Base-by-base conservation (phyloP, 2,888 invertebrate genomes). In the Caenorhabditis sp. region DNA sequence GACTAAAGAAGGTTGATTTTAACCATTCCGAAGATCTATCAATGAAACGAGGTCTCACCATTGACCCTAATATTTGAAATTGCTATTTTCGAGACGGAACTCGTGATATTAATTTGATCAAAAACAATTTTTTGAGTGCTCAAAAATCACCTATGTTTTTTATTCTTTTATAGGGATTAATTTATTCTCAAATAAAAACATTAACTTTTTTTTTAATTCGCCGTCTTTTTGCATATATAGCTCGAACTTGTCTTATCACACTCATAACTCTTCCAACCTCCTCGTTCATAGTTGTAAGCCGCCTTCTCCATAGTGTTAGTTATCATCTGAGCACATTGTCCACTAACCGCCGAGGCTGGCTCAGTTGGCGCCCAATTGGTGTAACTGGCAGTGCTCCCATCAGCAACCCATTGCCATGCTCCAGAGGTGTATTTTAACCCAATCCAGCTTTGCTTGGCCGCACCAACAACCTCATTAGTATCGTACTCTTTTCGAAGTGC, bases 401-500 rank as follows among this genome's bases (percentile, higher is more conserved):
- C 69, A 0, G 57, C 31, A 1, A 17, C 21, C 70, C 70, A 70
- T 58, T 54, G 43, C 66, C 66, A 70, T 0, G 59, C 25, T 2
- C 66, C 62, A 54, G 52, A 52, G 5, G 59, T 56, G 20, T 36
- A 38, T 20, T 56, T n/a, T 27, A 70, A 36, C 4, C 70, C 70
- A 17, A 70, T 70, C 70, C 70, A 70, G 1, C 62, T 31, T 26
- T 70, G 66, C 17, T 62, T 43, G 0, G 58, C 4, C n/a, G 60
- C 70, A n/a, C 43, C 59, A 1, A 64, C 69, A 23, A 69, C 25
- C 0, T 54, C 53, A 17, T 66, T 70, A 0, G 62, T 53, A 31
- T 70, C 70, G 49, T 50, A 70, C 21, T 62, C 70, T 38, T 66
- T 66, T 70, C 63, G 57, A 53, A 70, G 59, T 8, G 70, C 70